Base-by-base conservation (phyloP, 2,888 invertebrate species). In the Torymus aiolomorphi region DNA sequence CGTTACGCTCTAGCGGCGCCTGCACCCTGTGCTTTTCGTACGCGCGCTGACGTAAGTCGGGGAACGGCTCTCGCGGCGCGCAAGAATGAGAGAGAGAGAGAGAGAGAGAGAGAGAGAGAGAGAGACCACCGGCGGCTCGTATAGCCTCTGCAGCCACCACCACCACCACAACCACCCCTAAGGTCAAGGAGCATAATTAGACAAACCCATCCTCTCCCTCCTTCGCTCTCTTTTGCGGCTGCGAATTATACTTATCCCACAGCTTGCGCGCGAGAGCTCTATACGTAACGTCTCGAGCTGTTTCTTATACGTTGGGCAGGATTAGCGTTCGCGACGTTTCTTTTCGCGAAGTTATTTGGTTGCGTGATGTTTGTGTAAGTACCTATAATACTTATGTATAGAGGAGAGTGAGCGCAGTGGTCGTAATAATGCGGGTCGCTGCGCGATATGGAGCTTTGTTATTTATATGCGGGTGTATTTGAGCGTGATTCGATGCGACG, bases 111-210 rank as follows among this genome's bases (percentile, higher is more conserved):
- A 20, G 76, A 42, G 62, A 4, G n/a, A 24, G 65, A 54, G 18
- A 57, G 57, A 18, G 59, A 61, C 13, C 65, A 20, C 66, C 42
- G 24, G 31, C 8, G 8, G 42, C 42, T 1, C 8, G 42, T 42
- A 42, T 42, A 42, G 42, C 42, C 42, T 8, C 42, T 69, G 24
- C 54, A 57, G 49, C 18, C 59, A 66, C 16, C 66, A 54, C 63
- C 12, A 14, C n/a, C 54, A 24, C 2, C 11, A n/a, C n/a, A n/a
- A 16, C 51, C 31, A 0, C 20, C 12, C 62, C 31, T 67, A 80
- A 80, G 80, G 80, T 80, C 72, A 80, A 80, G 67, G 61, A 16
- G 67, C 52, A 59, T 71, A 63, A 76, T 66, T 72, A 80, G 70
- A 71, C 79, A 18, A 51, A 66, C 71, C 65, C 70, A 52, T 65